phyloP scores from a whole-genome alignment of 2,888 invertebrate species.

The Netelia inedita region DNA sequence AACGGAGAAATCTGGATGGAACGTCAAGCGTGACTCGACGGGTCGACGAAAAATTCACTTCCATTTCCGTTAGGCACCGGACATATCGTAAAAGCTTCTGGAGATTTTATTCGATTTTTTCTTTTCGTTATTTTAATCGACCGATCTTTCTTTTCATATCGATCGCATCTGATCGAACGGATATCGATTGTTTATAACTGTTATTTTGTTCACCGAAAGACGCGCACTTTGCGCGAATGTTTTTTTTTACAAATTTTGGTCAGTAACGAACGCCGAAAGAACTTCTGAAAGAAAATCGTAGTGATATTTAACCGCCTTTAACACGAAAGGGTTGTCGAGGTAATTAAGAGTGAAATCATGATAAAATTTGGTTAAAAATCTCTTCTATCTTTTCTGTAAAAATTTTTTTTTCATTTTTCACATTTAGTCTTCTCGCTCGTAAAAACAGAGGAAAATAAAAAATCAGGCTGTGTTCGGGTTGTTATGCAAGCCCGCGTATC shows the following conservation, averaged over 20 bases:
- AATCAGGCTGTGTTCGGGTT: constrained; percentile 15
- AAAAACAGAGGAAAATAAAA: constrained; percentile 27
- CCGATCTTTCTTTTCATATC: not conserved
- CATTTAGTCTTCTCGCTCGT: constrained; percentile 6
- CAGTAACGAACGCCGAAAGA: not conserved
- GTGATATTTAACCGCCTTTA: not conserved
- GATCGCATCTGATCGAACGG: not conserved
- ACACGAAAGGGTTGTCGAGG: constrained; percentile 20
- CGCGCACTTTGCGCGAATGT: not conserved
- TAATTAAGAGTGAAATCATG: not conserved
- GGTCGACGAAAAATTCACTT: constrained; percentile 9
- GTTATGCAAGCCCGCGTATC: constrained; percentile 15
- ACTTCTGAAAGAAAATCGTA: not conserved
- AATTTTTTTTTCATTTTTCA: too few relatives aligned
- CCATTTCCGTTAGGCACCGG: not conserved
- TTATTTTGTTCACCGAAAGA: too few relatives aligned
- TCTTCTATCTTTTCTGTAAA: constrained; percentile 14
- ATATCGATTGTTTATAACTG: too few relatives aligned
- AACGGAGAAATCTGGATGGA: not conserved
- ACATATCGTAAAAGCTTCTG: not conserved
- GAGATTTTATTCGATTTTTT: not conserved
- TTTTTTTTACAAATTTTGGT: not conserved
- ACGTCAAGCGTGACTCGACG: constrained; percentile 2
- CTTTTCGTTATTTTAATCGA: not conserved
- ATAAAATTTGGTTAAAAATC: too few relatives aligned